These are phyloP conservation scores for Drosophila putrida DNA, from an alignment of 2,888 invertebrate genomes.

Conservation along the genomic window DNA sequence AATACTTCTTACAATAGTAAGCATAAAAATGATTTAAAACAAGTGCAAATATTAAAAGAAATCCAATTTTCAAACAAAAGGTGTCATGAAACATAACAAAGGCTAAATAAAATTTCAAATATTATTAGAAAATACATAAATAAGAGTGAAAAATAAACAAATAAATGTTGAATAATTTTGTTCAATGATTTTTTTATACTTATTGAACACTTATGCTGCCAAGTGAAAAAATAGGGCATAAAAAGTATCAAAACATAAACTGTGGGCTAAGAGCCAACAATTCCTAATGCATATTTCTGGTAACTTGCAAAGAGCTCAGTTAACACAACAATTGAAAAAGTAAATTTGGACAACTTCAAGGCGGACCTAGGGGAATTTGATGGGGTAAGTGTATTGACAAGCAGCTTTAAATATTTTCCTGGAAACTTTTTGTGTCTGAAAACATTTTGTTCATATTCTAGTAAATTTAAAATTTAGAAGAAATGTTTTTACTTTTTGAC, in stretches of 20 bases:
- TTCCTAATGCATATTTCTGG: constrained; percentile 26
- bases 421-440: background rate
- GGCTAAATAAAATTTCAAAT: background rate
- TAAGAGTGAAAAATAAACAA: background rate
- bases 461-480: too few species aligned
- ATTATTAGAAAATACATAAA: background rate
- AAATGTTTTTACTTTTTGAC: background rate
- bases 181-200: background rate
- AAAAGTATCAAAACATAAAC: constrained; percentile 25
- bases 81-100: background rate
- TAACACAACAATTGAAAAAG: constrained; percentile 15
- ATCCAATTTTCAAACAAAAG: background rate
- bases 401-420: background rate
- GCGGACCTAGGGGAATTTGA: constrained; percentile 11
- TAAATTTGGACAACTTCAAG: constrained; percentile 30
- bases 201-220: background rate
- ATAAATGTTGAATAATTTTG: background rate
- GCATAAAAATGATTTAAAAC: too few species aligned
- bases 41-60: background rate
- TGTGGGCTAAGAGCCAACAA: constrained; percentile 32
- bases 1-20: background rate
- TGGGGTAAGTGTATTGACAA: constrained; percentile 40
- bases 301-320: constrained; percentile 6
- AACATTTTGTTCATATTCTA: too few species aligned
- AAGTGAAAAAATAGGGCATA: constrained; percentile 8